A percentile compares a stretch with the other conserved stretches of the same genome.
phyloP scores from a whole-genome alignment of 2,797 vertebrate species.

The Amblyopsis hoosieri region DNA sequence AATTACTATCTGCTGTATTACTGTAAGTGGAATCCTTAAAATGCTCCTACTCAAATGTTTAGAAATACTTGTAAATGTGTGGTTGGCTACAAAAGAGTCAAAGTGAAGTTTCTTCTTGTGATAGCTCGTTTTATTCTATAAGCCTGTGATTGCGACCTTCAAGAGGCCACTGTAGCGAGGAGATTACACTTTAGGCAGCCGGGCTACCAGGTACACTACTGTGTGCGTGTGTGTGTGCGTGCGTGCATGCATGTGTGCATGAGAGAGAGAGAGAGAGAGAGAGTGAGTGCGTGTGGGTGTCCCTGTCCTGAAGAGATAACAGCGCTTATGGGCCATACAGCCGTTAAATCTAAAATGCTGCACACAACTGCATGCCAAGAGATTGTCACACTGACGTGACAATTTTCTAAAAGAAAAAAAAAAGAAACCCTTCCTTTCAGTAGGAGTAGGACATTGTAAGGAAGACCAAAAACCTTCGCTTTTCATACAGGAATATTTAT shows the following conservation, averaged over 20 bases:
- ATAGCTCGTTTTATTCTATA: slow-evolving; percentile 23
- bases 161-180: slow-evolving; percentile 45
- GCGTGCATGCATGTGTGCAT: too few species aligned
- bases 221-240: not conserved
- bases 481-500: slow-evolving; percentile 5
- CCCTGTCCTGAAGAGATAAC: slow-evolving; percentile 51
- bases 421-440: slow-evolving; percentile 1
- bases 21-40: too few species aligned
- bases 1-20: too few species aligned
- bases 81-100: slow-evolving; percentile 29
- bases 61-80: slow-evolving; percentile 1
- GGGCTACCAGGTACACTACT: slow-evolving; percentile 37
- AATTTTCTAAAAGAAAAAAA: too few species aligned
- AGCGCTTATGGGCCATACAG: slow-evolving; percentile 39
- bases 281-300: slow-evolving; percentile 8
- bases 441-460: too few species aligned
- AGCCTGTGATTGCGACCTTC: slow-evolving; percentile 47
- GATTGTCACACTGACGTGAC: too few species aligned
- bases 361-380: slow-evolving; percentile 45
- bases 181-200: slow-evolving; percentile 69
- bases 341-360: slow-evolving; percentile 38
- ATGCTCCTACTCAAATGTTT: slow-evolving; percentile 17
- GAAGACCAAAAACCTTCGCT: too few species aligned
- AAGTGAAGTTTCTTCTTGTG: slow-evolving; percentile 26
- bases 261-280: too few species aligned